Conservation (phyloP, 2,113 vertebrate genomes). For the Rattus norvegicus region GRCr8 NC_086022.1:128192501-128193000, state of each 20-base stretch:
- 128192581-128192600: not conserved
- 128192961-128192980: not conserved
- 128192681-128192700: not conserved
- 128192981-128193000: not conserved
- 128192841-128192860: accelerated
- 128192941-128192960: not conserved
- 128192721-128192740: not conserved
- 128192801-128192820: not conserved
- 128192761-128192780: not conserved
- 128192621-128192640: not conserved
- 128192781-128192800: not conserved
- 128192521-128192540: not conserved
- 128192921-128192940: not conserved
- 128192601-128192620: not conserved
- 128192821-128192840: not conserved
- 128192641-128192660: not conserved
- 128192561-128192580: not conserved
- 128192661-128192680: not conserved
- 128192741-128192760: not conserved
- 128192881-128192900: not conserved
- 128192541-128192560: not conserved
- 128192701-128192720: not conserved
- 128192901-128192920: not conserved
- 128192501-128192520: not conserved
- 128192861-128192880: too few species aligned